Base-by-base conservation (phyloP, 2,888 invertebrate species). In the Odontocolon sp. region DNA sequence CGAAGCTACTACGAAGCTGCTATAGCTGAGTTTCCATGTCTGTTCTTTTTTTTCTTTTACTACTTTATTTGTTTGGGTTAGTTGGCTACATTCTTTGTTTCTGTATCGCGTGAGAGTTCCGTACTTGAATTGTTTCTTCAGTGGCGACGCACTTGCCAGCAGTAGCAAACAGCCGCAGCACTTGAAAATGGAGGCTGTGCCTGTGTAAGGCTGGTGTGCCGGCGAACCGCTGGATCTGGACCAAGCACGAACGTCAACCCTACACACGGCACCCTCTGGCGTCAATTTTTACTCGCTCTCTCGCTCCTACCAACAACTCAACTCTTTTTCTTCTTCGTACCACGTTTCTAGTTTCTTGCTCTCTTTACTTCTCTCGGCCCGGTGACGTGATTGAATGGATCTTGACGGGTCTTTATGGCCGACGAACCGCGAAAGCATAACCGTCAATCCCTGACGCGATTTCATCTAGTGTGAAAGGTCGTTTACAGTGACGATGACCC, bases 321-420 rank as follows among this genome's bases (percentile, higher is more conserved):
- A 52, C 36, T 40, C 31, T 40, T 68, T 57, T 57, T 59, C 38
- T 47, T 38, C 57, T 33, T 50, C 40, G 9, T 18, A 14, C 33
- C 18, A 31, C 16, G 40, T 21, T 40, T 50, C 42, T 47, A 36
- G 14, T 61, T 63, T 47, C 26, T 52, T 40, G 56, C 23, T 54
- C 45, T 68, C 63, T 68, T 63, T 57, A 36, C 45, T 56, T 38
- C 33, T 28, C 36, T 45, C 28, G 42, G 21, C 11, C 54, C 23
- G 66, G 45, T 61, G 52, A 33, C 50, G 71, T 71, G 71, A 76
- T 76, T 67, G 71, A 76, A 76, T 76, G 61, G 76, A 67, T 67
- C 61, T 67, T 67, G 56, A 67, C 67, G 66, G 71, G 67, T 40
- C 56, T 76, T 63, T 67, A 71, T 36, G 33, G 45, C 31, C 71